Percentiles rank a stretch among this genome's conserved stretches.
Evolutionary conservation across 2,888 invertebrate species (phyloP).

Genomic region (Zhengitettix transpicula): DNA sequence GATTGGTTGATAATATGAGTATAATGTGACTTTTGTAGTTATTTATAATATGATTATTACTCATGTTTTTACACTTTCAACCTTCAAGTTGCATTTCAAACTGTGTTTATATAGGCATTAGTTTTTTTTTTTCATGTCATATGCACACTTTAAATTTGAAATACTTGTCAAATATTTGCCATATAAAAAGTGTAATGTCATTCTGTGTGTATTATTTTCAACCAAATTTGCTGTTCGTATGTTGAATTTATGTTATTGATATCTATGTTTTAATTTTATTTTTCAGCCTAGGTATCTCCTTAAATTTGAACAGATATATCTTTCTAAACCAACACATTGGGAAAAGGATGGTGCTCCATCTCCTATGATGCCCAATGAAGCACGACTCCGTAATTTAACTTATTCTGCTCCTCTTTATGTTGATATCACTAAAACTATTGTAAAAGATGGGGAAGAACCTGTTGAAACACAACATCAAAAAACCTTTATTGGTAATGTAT

Average conservation of each 20-base stretch:
- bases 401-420: slow-evolving; percentile 98
- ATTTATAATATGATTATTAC: too few relatives aligned
- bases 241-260: background rate
- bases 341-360: slow-evolving; percentile 99
- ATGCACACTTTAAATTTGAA: too few relatives aligned
- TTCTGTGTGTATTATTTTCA: too few relatives aligned
- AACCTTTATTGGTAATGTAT: slow-evolving; percentile 38
- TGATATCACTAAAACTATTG: slow-evolving; percentile 92
- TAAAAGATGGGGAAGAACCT: slow-evolving; percentile 79
- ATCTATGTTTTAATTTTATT: background rate
- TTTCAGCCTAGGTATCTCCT: slow-evolving; percentile 69
- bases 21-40: too few relatives aligned
- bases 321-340: slow-evolving; percentile 99
- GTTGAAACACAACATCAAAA: slow-evolving; percentile 56
- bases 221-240: too few relatives aligned
- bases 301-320: slow-evolving; percentile 97
- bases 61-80: too few relatives aligned
- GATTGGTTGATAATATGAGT: too few relatives aligned
- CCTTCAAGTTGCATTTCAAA: too few relatives aligned
- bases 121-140: too few relatives aligned
- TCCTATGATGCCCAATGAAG: slow-evolving; percentile 99
- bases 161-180: too few relatives aligned
- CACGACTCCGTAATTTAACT: slow-evolving; percentile 86
- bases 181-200: too few relatives aligned
- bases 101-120: too few relatives aligned